A percentile compares a stretch with the other conserved stretches of the same genome.
Conservation (phyloP, 2,888 invertebrate genomes). For the Acleris literana region DNA sequence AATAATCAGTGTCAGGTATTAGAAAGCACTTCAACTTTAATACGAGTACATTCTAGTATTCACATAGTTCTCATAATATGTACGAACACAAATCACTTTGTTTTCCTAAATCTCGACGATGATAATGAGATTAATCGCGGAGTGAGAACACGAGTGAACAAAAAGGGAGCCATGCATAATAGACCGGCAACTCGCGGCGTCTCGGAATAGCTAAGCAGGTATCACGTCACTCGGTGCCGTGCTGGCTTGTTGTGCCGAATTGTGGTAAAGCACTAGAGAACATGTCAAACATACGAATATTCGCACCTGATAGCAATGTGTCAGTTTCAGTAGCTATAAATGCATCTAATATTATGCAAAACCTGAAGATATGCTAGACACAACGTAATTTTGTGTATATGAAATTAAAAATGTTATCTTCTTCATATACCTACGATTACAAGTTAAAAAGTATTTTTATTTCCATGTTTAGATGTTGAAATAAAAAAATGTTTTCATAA, state of each 20-base stretch:
- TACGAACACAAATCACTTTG: conserved; percentile 37
- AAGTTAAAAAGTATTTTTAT: too few relatives aligned
- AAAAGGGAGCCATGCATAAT: conserved; percentile 67
- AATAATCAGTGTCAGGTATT: too few relatives aligned
- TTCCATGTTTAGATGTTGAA: too few relatives aligned
- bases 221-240: conserved; percentile 54
- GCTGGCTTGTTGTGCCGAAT: conserved; percentile 50
- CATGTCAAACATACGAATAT: neutral
- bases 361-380: too few relatives aligned
- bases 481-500: too few relatives aligned
- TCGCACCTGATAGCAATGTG: neutral
- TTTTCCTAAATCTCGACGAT: conserved; percentile 17
- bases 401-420: too few relatives aligned
- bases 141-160: conserved; percentile 45
- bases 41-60: conserved; percentile 24
- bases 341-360: too few relatives aligned
- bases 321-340: too few relatives aligned
- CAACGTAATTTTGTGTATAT: too few relatives aligned
- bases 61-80: conserved; percentile 46
- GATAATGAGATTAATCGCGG: conserved; percentile 31
- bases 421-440: too few relatives aligned
- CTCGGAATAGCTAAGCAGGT: conserved; percentile 74
- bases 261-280: neutral
- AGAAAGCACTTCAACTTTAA: too few relatives aligned
- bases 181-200: conserved; percentile 63